A percentile compares a stretch with the other conserved stretches of the same genome.
These are phyloP conservation scores for Hyposoter didymator DNA, from an alignment of 2,888 invertebrate genomes.

Conservation along the genomic window DNA sequence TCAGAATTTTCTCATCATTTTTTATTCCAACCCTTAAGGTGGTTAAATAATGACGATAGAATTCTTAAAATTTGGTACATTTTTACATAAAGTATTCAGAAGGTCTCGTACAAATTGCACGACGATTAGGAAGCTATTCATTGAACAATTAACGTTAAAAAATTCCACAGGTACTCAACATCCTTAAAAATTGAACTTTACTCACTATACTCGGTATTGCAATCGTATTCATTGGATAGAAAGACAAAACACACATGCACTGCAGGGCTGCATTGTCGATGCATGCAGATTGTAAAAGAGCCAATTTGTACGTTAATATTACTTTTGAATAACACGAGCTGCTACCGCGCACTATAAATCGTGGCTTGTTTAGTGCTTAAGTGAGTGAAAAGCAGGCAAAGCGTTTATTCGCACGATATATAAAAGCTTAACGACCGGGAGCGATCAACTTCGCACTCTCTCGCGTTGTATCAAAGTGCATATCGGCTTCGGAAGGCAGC, in stretches of 20 bases:
- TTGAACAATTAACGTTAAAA: too few species aligned
- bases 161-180: too few species aligned
- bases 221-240: neutral
- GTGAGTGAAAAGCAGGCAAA: conserved; percentile 75
- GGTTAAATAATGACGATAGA: too few species aligned
- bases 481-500: conserved; percentile 46
- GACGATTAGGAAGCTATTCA: too few species aligned
- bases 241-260: neutral
- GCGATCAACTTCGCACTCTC: conserved; percentile 58
- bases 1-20: too few species aligned
- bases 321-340: conserved; percentile 45
- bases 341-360: conserved; percentile 67
- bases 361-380: conserved; percentile 74
- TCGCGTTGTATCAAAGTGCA: conserved; percentile 33
- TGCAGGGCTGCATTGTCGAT: neutral
- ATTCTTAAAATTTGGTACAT: too few species aligned
- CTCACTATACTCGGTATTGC: neutral
- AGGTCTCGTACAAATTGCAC: too few species aligned
- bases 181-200: neutral
- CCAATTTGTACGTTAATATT: neutral
- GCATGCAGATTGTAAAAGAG: conserved; percentile 6
- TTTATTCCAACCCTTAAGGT: too few species aligned
- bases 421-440: conserved; percentile 65
- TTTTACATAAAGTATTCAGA: too few species aligned
- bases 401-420: conserved; percentile 80